phyloP scores from a whole-genome alignment of 1,140 invertebrate genomes.

The Drosophila busckii region DNA sequence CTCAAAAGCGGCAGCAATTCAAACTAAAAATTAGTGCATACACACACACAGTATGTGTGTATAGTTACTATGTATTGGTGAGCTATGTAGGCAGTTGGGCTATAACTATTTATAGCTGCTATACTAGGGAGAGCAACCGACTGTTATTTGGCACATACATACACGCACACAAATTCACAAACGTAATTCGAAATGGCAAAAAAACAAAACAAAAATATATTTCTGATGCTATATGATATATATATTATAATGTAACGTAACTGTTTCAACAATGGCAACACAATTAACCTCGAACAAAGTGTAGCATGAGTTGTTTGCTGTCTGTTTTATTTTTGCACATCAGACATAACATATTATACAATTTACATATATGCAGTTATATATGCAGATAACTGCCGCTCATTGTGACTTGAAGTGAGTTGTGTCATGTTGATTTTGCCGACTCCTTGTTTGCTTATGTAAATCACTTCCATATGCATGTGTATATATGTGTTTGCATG shows the following conservation, averaged over 20 bases:
- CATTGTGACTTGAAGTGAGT: conserved; percentile 1
- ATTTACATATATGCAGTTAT: conserved; percentile 42
- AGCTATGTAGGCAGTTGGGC: too few relatives aligned
- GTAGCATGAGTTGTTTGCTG: conserved; percentile 34
- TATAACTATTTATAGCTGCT: too few relatives aligned
- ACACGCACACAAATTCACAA: conserved; percentile 35
- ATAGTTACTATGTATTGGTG: too few relatives aligned
- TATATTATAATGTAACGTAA: conserved; percentile 11
- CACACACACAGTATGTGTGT: too few relatives aligned
- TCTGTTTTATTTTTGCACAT: conserved; percentile 28
- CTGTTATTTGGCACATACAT: conserved; percentile 29
- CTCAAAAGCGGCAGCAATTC: too few relatives aligned
- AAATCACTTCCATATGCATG: conserved; percentile 29
- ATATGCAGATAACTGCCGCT: not conserved
- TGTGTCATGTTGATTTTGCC: conserved; percentile 42
- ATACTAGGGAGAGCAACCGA: conserved; percentile 13
- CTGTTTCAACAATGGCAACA: conserved; percentile 24
- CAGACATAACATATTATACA: conserved; percentile 50
- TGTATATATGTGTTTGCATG: conserved; percentile 16
- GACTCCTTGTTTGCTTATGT: conserved; percentile 30
- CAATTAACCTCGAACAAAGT: conserved; percentile 52
- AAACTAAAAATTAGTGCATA: too few relatives aligned
- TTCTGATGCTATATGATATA: too few relatives aligned
- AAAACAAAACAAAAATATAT: too few relatives aligned
- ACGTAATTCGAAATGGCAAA: too few relatives aligned